Base-by-base conservation (phyloP, 2,113 vertebrate species). In the Microtus richardsoni region DNA sequence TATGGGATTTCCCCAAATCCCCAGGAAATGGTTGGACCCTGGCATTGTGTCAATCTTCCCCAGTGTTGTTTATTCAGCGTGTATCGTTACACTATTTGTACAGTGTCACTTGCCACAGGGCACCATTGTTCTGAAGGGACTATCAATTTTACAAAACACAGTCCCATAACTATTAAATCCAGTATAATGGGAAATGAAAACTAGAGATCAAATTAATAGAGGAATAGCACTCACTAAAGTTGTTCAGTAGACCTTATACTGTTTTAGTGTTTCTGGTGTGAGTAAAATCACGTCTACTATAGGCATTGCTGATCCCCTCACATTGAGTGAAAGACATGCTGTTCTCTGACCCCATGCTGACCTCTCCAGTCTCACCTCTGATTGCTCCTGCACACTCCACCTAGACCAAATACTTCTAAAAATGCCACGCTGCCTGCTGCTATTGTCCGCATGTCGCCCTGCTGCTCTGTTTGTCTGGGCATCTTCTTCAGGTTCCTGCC, bases 201-300 rank as follows among this genome's bases (percentile, higher is more conserved):
- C 73, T 88, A 92, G 94, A 98, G 88, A 96, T 95, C 14, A 98
- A 98, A 97, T 96, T 93, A 96, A 97, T 87, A 89, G 80, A 97
- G 58, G 80, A 92, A 77, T 91, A 94, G 91, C 93, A 95, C 86
- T 91, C 82, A 88, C 95, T 97, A 82, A 97, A 97, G 80, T 91
- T 93, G 92, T 88, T 85, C 75, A 28, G 75, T 85, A 36, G 84
- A 70, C 79, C 64, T 94, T 96, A 90, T 68, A 93, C 80, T 68
- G 82, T 54, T 88, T 92, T 58, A 68, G 66, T 86, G 78, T 95
- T 95, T 97, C 80, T 6, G 33, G 60, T 82, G 30, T 92, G 60
- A 96, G 88, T 91, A 97, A 95, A 97, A 86, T 95, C 88, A 88
- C 39, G 47, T 97, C 83, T 93, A 86, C 86, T 83, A 89, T 79